Evolutionary conservation across 2,797 vertebrate genomes (phyloP).

Genomic region (Euthynnus affinis): DNA sequence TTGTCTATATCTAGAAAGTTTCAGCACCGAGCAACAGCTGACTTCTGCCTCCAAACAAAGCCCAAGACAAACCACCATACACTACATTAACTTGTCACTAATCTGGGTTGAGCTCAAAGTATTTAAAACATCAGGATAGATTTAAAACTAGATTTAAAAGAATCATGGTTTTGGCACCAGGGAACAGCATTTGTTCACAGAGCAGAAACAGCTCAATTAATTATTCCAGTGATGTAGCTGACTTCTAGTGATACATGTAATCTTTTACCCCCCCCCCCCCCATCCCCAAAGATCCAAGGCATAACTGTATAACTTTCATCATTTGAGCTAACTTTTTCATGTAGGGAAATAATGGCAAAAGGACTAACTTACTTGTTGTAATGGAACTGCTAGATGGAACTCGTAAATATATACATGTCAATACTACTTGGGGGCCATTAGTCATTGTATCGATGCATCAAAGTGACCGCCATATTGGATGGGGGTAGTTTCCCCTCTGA

Average conservation of each 20-base stretch:
- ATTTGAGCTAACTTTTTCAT: constrained; percentile 41
- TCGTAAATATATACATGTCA: too few relatives aligned
- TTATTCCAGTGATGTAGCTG: constrained; percentile 32
- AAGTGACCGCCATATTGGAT: too few relatives aligned
- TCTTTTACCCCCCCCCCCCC: constrained; percentile 31
- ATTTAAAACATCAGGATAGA: constrained; percentile 29
- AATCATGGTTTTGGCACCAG: constrained; percentile 28
- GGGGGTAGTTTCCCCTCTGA: too few relatives aligned
- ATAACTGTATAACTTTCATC: constrained; percentile 45
- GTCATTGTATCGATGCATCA: too few relatives aligned
- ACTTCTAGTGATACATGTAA: constrained; percentile 30
- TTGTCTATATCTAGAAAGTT: constrained; percentile 25
- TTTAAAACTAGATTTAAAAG: constrained; percentile 49
- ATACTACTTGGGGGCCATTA: too few relatives aligned
- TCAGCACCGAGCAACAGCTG: constrained; percentile 30
- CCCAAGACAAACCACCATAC: constrained; percentile 25
- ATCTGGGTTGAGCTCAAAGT: constrained; percentile 28
- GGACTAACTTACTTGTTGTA: neutral
- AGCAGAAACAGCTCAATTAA: constrained; percentile 32
- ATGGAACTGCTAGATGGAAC: constrained; percentile 15
- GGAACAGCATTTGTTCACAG: constrained; percentile 34
- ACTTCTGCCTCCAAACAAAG: constrained; percentile 25
- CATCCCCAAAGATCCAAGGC: constrained; percentile 22
- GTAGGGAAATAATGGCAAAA: constrained; percentile 1
- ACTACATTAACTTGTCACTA: constrained; percentile 34